Evolutionary conservation across 2,797 vertebrate species (phyloP).

Genomic region (Chaunax sp.): DNA sequence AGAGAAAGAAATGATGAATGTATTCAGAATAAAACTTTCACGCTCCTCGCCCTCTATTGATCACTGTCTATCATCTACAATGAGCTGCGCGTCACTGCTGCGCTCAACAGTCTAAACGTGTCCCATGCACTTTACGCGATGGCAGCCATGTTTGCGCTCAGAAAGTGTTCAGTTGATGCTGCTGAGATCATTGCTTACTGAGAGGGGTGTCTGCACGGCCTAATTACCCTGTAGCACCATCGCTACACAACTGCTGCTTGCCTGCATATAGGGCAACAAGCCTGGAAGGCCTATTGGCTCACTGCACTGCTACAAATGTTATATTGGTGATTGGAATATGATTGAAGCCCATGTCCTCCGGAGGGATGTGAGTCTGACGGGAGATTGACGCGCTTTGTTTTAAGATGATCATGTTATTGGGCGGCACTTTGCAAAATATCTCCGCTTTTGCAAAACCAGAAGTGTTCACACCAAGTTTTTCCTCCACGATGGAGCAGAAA

Average conservation of each 20-base stretch:
- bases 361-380: slow-evolving; percentile 18
- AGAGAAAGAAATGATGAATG: neutral
- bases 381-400: slow-evolving; percentile 34
- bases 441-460: slow-evolving; percentile 7
- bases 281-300: slow-evolving; percentile 56
- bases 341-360: slow-evolving; percentile 52
- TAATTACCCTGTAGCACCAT: slow-evolving; percentile 66
- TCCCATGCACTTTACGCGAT: slow-evolving; percentile 26
- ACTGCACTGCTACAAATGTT: slow-evolving; percentile 43
- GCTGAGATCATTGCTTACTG: slow-evolving; percentile 60
- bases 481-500: slow-evolving; percentile 26
- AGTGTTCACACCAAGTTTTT: slow-evolving; percentile 37
- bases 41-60: slow-evolving; percentile 31
- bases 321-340: slow-evolving; percentile 63
- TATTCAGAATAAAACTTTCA: neutral
- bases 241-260: slow-evolving; percentile 50
- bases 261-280: slow-evolving; percentile 53
- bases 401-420: slow-evolving; percentile 37
- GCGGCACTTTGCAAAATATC: neutral
- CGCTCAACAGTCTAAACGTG: slow-evolving; percentile 42
- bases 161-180: slow-evolving; percentile 53
- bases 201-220: slow-evolving; percentile 62
- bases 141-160: slow-evolving; percentile 48
- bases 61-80: slow-evolving; percentile 32
- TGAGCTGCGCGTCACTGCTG: slow-evolving; percentile 54